Conservation (phyloP, 2,113 vertebrate species). For the Apodemus sylvaticus region DNA sequence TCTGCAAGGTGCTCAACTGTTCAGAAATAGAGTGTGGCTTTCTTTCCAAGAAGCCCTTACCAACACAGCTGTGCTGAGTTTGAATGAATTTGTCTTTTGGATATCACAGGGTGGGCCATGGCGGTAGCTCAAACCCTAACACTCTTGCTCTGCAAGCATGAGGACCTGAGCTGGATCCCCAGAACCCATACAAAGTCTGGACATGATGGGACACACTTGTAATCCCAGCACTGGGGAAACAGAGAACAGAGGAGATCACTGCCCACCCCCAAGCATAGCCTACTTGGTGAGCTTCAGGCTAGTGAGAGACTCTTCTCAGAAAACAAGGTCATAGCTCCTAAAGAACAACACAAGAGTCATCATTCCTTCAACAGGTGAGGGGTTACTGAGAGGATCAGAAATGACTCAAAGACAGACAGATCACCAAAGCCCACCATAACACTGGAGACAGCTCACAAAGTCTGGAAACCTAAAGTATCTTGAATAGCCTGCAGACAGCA, state of each 20-base stretch:
- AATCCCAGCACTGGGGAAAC: background rate
- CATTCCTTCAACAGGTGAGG: too few relatives aligned
- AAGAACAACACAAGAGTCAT: too few relatives aligned
- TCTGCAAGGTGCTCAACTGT: background rate
- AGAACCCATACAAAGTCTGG: background rate
- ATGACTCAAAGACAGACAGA: background rate
- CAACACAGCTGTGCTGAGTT: background rate
- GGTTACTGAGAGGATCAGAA: background rate
- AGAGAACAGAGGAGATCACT: background rate
- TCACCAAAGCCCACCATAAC: background rate
- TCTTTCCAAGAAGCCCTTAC: background rate
- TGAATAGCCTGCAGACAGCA: background rate
- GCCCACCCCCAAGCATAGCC: background rate
- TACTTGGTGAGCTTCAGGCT: background rate
- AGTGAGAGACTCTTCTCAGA: background rate
- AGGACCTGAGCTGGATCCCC: background rate
- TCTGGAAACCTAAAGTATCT: background rate
- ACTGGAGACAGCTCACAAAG: background rate
- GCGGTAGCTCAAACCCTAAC: background rate
- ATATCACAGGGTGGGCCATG: fast-evolving
- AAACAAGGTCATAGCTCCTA: background rate
- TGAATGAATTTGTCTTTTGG: background rate
- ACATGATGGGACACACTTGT: background rate
- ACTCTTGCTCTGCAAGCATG: background rate
- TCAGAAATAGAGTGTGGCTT: background rate